Evolutionary conservation across 2,113 vertebrate genomes (phyloP), one percentile per base, ranked within the genome.

Genomic region (Sialia sialis): DNA sequence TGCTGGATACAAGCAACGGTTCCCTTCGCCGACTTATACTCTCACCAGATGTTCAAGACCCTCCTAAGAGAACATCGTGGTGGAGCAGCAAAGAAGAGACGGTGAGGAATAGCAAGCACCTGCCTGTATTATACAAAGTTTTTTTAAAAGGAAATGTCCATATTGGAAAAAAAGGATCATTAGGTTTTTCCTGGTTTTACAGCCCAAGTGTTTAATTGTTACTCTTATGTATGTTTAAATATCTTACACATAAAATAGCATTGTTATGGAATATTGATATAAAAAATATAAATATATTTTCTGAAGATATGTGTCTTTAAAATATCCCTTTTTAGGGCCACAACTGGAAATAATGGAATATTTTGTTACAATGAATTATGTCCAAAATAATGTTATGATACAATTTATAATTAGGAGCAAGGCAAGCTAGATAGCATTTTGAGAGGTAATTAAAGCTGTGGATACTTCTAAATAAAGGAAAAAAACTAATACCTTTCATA

Each of bases 31-130:
- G 97, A 18, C 98, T 99, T 43, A 3, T 98, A 43, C 85, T 99
- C 39, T 97, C 97, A 64, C 93, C 97, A 9, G 98, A 98, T 73
- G 82, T 64, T 39, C 97, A 98, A 8, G 96, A 95, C 23, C 73
- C 97, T 18, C 44, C 96, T 15, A 98, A 95, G 93, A 98, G 84
- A 91, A 54, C 95, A 16, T 98, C 98, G 2, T 99, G 99, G 99
- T 99, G 99, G 99, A 96, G 34, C 93, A 98, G 68, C 74, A 99
- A 98, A 84, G 98, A 99, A 29, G 97, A 97, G 20, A 86, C 77
- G 97, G 99, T 99, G 94, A 98, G 96, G 10, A 91, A 62, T 56
- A 39, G 23, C 29, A 51, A 39, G 23, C 29, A 51, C 9, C 39
- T 67, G 11, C 32, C 6, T 27, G 32, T 73, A 2, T 49, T 34